Base-by-base conservation (phyloP, 2,797 vertebrate species). In the Lagocephalus sceleratus region DNA sequence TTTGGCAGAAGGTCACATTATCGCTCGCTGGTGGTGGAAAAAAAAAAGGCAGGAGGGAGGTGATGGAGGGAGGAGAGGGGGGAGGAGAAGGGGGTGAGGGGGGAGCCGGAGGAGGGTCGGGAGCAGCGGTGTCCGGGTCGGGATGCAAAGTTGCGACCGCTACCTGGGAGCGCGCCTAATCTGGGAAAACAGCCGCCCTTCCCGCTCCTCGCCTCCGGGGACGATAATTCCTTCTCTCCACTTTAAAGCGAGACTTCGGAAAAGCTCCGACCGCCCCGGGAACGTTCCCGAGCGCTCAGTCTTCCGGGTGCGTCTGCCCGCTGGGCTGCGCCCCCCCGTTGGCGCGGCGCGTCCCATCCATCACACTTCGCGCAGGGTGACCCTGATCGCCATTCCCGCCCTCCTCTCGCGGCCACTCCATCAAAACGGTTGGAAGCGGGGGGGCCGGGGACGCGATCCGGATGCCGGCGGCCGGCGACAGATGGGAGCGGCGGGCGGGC, bases 1-100 rank as follows among this genome's bases (percentile, higher is more conserved):
- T 91, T 90, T 90, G 88, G 90, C 90, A 91, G 90, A 91, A 91
- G 91, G 91, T 92, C 91, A 92, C 90, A 90, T 90, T 88, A 88
- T 89, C 86, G 76, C 85, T 83, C 57, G 68, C 82, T 84, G 83
- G 74, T 80, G 26, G 49, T 60, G 57, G 38, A 54, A 23, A 42
- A 39, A 26, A 46, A 53, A 49, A 46, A 60, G 6, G 53, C 51
- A 52, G 66, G 41, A 52, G 51, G 47, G 60, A 59, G 60, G 59
- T 56, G 57, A 46, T 51, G 63, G 68, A 51, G 60, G 42, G 54
- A 54, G 43, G 58, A 47, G 68, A 43, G 53, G 4, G 16, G 54
- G 71, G 67, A 51, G 77, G 55, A 73, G 62, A 66, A 70, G 58
- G 54, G 42, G 71, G 56, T 40, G 62, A 76, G 69, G 69, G 64